Conservation (phyloP, 2,113 vertebrate species). For the Odobenus rosmarus region DNA sequence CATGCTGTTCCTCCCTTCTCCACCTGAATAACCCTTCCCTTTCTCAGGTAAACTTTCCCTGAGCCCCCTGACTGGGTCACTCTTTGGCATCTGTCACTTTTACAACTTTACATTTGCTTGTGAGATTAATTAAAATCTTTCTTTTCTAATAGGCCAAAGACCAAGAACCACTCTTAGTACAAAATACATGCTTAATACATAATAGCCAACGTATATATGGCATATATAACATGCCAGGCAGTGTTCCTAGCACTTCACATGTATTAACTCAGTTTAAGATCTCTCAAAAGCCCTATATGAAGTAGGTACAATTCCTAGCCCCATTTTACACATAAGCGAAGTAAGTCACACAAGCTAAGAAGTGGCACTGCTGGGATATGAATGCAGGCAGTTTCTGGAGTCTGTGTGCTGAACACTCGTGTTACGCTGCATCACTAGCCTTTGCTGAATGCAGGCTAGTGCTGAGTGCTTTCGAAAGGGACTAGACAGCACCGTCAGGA, state of each 20-base stretch:
- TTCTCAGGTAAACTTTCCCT: constrained; percentile 15
- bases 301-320: not conserved
- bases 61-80: not conserved
- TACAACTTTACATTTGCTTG: not conserved
- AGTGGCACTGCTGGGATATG: not conserved
- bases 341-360: not conserved
- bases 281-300: not conserved
- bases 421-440: not conserved
- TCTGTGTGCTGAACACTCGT: not conserved
- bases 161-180: not conserved
- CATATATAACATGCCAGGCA: not conserved
- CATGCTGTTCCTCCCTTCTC: not conserved
- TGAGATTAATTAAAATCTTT: not conserved
- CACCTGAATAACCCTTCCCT: not conserved
- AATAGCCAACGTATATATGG: not conserved
- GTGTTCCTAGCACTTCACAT: not conserved
- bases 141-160: not conserved
- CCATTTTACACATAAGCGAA: not conserved
- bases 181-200: not conserved
- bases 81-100: not conserved
- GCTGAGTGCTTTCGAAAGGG: not conserved
- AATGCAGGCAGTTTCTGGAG: not conserved
- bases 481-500: not conserved
- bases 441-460: not conserved
- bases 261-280: not conserved